phyloP scores from a whole-genome alignment of 1,140 invertebrate genomes.

The Tachypleus tridentatus region DNA sequence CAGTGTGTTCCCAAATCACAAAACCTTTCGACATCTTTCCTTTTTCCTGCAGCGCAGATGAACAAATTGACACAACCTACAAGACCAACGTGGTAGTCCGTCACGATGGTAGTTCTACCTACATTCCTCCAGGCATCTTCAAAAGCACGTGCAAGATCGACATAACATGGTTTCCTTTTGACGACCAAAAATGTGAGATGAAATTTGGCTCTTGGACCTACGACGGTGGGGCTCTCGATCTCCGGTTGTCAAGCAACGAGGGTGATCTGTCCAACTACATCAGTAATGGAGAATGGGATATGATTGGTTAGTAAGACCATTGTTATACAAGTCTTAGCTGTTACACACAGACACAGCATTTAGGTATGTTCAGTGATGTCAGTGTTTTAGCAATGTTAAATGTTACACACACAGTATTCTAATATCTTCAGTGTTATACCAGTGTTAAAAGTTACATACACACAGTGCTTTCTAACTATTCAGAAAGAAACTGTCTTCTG shows the following conservation, averaged over 20 bases:
- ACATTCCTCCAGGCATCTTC: slow-evolving; percentile 97
- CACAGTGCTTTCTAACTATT: too few species aligned
- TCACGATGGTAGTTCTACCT: slow-evolving; percentile 85
- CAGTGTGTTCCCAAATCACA: too few species aligned
- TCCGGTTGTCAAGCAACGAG: slow-evolving; percentile 74
- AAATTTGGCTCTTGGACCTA: slow-evolving; percentile 98
- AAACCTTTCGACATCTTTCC: too few species aligned
- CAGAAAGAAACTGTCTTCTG: too few species aligned
- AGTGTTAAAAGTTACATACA: too few species aligned
- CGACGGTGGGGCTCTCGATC: slow-evolving; percentile 81
- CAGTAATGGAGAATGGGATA: slow-evolving; percentile 95
- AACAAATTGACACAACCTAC: slow-evolving; percentile 95
- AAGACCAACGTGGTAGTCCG: slow-evolving; percentile 93
- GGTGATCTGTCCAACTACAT: slow-evolving; percentile 92
- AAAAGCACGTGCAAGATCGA: slow-evolving; percentile 99
- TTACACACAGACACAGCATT: too few species aligned
- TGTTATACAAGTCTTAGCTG: too few species aligned
- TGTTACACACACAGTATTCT: too few species aligned
- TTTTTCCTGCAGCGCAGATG: slow-evolving; percentile 67
- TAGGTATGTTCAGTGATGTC: too few species aligned
- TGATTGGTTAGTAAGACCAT: slow-evolving; percentile 57
- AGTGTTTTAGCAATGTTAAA: too few species aligned
- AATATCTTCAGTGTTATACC: too few species aligned
- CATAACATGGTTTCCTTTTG: slow-evolving; percentile 99
- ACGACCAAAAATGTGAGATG: slow-evolving; percentile 94